Base-by-base conservation (phyloP, 2,888 invertebrate genomes). In the Lasiommata megera region DNA sequence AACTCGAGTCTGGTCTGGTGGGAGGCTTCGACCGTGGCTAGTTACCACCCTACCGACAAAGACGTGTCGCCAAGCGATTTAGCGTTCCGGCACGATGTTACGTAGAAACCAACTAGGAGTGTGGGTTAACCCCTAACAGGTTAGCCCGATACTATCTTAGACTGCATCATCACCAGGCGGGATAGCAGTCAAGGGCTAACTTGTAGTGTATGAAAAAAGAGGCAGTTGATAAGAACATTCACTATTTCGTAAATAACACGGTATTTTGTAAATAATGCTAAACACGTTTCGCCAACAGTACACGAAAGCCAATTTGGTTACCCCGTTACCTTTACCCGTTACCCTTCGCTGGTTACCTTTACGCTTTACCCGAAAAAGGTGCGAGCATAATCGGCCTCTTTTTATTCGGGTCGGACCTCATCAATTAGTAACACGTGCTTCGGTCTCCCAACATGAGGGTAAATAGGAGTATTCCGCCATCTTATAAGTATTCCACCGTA, bases 381-480 rank as follows among this genome's bases (percentile, higher is more conserved):
- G 41, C 23, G 34, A 40, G 48, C 36, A 14, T 85, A 88, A 86
- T 84, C 71, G 73, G 71, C 77, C 70, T 72, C 75, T 87, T 85
- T 84, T 88, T 84, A 88, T 87, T 85, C 87, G 73, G 77, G 52
- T 29, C 70, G 69, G 80, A 68, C 70, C 69, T 66, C 80, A 80
- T 83, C 85, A 85, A 88, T 89, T 88, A 87, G 83, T 68, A 71
- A 69, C 88, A 88, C 74, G 78, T 88, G 88, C 74, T 60, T 73
- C 74, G 77, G 79, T 75, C 79, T 82, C 73, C 79, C 76, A 70
- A 80, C 77, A 79, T 78, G 77, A 56, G 66, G 65, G 51, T 57
- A 46, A 46, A 46, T 31, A 44, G 29, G 6, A 31, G 16, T 11
- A 14, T 14, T 50, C 18, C 18, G 23, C 23, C 28, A 60, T 61